A percentile compares a stretch with the other conserved stretches of the same genome.
phyloP scores from a whole-genome alignment of 2,113 vertebrate genomes.

The Galemys pyrenaicus region DNA sequence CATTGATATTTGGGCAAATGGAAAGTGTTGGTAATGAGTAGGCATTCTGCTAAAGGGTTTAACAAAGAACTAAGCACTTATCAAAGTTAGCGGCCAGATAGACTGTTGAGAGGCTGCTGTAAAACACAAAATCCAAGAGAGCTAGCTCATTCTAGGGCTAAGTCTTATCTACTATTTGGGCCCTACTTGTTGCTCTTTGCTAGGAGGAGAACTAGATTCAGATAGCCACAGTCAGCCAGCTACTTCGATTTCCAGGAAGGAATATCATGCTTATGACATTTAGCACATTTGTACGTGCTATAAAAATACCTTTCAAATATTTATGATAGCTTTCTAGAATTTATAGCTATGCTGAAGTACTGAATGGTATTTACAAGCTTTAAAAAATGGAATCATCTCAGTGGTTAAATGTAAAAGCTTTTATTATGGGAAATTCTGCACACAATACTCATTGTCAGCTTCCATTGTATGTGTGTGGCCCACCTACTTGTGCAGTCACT shows the following conservation, averaged over 20 bases:
- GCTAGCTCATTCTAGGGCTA: neutral
- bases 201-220: neutral
- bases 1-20: neutral
- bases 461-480: conserved; percentile 36
- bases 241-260: conserved; percentile 40
- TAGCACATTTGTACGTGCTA: conserved; percentile 43
- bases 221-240: neutral
- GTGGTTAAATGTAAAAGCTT: conserved; percentile 59
- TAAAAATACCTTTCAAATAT: conserved; percentile 59
- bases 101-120: neutral
- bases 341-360: conserved; percentile 49
- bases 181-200: neutral
- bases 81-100: neutral
- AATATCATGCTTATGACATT: neutral
- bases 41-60: neutral
- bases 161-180: neutral
- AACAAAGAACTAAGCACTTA: neutral
- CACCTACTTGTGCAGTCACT: neutral
- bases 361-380: conserved; percentile 63
- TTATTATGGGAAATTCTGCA: conserved; percentile 53
- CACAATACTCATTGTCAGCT: neutral
- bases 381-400: conserved; percentile 43
- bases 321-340: conserved; percentile 50
- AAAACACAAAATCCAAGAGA: neutral
- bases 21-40: neutral